phyloP scores from a whole-genome alignment of 2,888 invertebrate genomes.

The Polyploca ridens region DNA sequence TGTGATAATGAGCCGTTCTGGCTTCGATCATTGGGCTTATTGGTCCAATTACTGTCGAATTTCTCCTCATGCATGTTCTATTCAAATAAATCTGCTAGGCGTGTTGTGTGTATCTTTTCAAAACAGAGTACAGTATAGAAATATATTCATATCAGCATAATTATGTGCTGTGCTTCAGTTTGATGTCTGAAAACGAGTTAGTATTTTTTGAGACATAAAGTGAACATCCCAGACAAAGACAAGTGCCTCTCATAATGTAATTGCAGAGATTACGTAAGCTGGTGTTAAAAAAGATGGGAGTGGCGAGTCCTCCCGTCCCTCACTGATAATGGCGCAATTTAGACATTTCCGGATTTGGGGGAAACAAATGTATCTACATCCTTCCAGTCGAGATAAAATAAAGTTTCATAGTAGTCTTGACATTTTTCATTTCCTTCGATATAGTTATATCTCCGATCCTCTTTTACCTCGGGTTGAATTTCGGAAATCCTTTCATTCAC shows the following conservation, averaged over 20 bases:
- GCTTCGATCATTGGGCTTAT: neutral
- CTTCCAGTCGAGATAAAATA: conserved; percentile 25
- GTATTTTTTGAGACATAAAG: neutral
- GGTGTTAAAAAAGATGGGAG: conserved; percentile 31
- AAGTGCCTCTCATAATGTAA: conserved; percentile 11
- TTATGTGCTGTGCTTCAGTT: neutral
- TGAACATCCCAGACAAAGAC: neutral
- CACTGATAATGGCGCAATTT: conserved; percentile 43
- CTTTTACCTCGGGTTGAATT: neutral
- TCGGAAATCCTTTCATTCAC: no score
- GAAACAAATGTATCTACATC: conserved; percentile 32
- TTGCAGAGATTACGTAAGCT: conserved; percentile 28
- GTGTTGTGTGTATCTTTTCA: no score
- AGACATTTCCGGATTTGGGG: conserved; percentile 36
- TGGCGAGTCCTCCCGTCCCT: conserved; percentile 32
- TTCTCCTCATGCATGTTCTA: neutral
- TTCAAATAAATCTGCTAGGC: neutral
- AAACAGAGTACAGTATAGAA: no score
- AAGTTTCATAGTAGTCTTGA: conserved; percentile 14
- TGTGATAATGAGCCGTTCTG: neutral
- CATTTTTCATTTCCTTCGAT: neutral
- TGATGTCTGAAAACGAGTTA: neutral
- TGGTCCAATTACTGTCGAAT: neutral
- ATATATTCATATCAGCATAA: no score
- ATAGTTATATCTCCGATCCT: no score